Evolutionary conservation across 2,888 invertebrate genomes (phyloP).

Genomic region (Dryobotodes eremita): DNA sequence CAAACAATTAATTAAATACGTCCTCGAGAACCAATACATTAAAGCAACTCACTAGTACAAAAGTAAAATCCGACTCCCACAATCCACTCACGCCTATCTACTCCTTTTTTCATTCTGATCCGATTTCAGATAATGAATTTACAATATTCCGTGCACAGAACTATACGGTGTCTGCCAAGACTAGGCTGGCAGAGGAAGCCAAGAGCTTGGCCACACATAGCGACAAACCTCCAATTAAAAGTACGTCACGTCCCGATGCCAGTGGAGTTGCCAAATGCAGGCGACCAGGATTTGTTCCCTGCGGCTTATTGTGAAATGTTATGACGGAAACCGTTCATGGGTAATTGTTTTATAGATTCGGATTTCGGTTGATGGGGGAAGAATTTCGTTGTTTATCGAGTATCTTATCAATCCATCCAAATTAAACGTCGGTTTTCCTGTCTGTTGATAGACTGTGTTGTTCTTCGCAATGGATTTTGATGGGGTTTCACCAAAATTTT

Average conservation of each 20-base stretch:
- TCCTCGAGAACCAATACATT: neutral
- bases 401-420: neutral
- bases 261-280: constrained; percentile 63
- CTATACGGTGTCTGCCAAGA: constrained; percentile 81
- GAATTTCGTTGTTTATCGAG: neutral
- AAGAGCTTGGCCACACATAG: constrained; percentile 70
- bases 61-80: constrained; percentile 26
- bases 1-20: neutral
- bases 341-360: constrained; percentile 31
- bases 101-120: constrained; percentile 71
- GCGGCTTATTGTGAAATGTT: constrained; percentile 60
- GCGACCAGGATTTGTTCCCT: constrained; percentile 46
- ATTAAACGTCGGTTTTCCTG: no score
- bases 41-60: neutral
- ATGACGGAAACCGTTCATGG: constrained; percentile 29
- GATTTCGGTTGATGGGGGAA: neutral
- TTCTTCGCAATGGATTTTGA: neutral
- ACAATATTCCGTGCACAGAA: constrained; percentile 81
- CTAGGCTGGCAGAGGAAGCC: constrained; percentile 72
- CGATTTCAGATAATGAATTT: constrained; percentile 80
- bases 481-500: neutral
- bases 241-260: constrained; percentile 70
- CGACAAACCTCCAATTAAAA: constrained; percentile 83
- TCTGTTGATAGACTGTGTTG: no score
- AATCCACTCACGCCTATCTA: constrained; percentile 67